Evolutionary conservation across 2,888 invertebrate species (phyloP), one percentile per base, ranked within the genome.

Genomic region (Pandemis corylana): DNA sequence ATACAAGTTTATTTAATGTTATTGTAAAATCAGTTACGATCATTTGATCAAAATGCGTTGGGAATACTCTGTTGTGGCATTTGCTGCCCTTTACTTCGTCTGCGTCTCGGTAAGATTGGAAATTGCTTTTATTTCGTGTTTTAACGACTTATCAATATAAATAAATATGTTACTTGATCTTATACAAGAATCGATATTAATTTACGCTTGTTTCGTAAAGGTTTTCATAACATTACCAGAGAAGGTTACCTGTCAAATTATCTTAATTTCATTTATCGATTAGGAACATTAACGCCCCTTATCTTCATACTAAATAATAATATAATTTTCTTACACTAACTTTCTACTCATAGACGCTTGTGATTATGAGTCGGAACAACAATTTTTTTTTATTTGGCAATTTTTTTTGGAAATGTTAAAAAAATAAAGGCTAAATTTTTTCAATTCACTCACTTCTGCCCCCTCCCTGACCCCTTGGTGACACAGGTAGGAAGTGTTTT

Each of bases 31-130:
- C 59, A 59, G 59, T 28, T 28, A 59, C 28, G 5, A 28, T 28
- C 28, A 59, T 10, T 59, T 5, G 10, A 59, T 7, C 10, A 28
- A 28, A 59, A 59, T 59, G 59, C 59, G 59, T 28, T 59, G 59
- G 59, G 59, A 59, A 59, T 59, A 28, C 28, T 20, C 28, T 28
- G 12, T 59, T 12, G 59, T 59, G 59, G 59, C 59, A 20, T 59
- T 59, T 12, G 59, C 59, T 20, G 28, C 59, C 28, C 28, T 28
- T 5, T 28, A 28, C 59, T 28, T 59, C 5, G 28, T 59, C 9
- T 59, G 59, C 59, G 59, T 59, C 10, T 59, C 59, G 59, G 59
- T 59, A 59, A 59, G 59, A 7, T 5, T 10, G 5, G 28, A 59
- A 28, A 59, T 10, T 28, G 2, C 9, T 0, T 56, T 20, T 15